These are phyloP conservation scores for Drosophila repleta DNA, from an alignment of 1,140 invertebrate genomes.

Conservation along the genomic window DNA sequence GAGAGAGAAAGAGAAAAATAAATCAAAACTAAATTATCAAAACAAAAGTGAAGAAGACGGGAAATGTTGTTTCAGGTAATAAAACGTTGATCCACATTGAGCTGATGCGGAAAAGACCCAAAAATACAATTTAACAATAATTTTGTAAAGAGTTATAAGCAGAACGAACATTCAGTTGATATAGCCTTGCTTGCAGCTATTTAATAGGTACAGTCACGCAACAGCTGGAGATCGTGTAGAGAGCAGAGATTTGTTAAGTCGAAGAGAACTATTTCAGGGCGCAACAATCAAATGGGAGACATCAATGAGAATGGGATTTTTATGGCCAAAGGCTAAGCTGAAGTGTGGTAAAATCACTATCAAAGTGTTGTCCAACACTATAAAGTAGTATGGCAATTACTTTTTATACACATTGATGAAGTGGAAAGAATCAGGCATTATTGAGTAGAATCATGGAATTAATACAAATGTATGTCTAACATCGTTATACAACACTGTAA, in stretches of 20 bases:
- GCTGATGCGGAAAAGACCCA: background rate
- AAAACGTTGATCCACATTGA: background rate
- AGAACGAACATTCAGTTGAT: background rate
- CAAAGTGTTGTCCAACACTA: background rate
- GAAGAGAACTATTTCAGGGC: background rate
- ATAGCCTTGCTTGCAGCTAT: background rate
- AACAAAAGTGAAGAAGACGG: slow-evolving; percentile 13
- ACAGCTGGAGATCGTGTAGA: background rate
- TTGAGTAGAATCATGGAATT: too few species aligned
- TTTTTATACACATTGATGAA: too few species aligned
- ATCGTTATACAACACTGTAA: too few species aligned
- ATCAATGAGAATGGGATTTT: too few species aligned
- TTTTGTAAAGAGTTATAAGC: slow-evolving; percentile 5
- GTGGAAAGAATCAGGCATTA: too few species aligned
- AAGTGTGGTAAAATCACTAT: too few species aligned
- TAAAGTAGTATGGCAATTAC: background rate
- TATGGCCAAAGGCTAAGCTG: background rate
- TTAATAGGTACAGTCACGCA: background rate
- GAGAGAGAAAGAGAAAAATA: background rate
- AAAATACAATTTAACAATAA: slow-evolving; percentile 11
- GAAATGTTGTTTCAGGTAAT: slow-evolving; percentile 15
- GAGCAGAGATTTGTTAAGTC: background rate
- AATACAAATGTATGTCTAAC: too few species aligned
- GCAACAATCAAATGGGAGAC: background rate
- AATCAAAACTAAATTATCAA: slow-evolving; percentile 46